Percentiles rank a stretch among this genome's conserved stretches.
These are phyloP conservation scores for Chironomus riparius DNA, from an alignment of 2,888 invertebrate genomes.

Conservation along the genomic window DNA sequence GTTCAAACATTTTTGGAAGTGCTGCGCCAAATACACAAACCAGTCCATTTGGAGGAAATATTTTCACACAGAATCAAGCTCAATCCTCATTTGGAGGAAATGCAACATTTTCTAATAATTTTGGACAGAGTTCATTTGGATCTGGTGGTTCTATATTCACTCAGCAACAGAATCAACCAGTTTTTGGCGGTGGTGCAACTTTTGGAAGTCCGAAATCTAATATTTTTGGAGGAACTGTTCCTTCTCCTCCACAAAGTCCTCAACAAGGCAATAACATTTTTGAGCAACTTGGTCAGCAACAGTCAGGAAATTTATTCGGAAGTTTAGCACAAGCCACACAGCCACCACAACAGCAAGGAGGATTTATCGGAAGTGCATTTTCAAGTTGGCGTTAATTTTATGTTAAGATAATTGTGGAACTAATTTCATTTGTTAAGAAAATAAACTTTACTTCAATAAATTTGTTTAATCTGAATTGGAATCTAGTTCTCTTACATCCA, in stretches of 20 bases:
- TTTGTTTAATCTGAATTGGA: no score
- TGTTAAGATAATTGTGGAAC: no score
- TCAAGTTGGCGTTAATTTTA: conserved; percentile 16
- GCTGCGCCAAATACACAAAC: neutral
- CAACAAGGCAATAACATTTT: conserved; percentile 37
- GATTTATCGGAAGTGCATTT: conserved; percentile 37
- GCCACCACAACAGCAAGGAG: conserved; percentile 32
- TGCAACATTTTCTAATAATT: neutral
- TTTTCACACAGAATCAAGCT: neutral
- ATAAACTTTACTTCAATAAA: no score
- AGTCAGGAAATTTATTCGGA: conserved; percentile 39
- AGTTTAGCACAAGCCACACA: conserved; percentile 39
- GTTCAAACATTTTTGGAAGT: neutral
- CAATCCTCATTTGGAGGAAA: neutral
- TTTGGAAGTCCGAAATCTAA: conserved; percentile 33
- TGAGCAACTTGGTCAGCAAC: conserved; percentile 38
- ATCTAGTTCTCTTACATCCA: no score
- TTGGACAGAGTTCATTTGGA: neutral
- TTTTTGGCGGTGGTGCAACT: conserved; percentile 35
- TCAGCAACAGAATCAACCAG: conserved; percentile 12
- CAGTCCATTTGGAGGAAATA: neutral
- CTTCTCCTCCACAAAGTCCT: neutral
- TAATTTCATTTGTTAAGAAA: no score
- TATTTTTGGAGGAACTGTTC: neutral
- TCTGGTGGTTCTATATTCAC: neutral